Base-by-base conservation (phyloP, 2,113 vertebrate species). In the Lepisosteus oculatus region DNA sequence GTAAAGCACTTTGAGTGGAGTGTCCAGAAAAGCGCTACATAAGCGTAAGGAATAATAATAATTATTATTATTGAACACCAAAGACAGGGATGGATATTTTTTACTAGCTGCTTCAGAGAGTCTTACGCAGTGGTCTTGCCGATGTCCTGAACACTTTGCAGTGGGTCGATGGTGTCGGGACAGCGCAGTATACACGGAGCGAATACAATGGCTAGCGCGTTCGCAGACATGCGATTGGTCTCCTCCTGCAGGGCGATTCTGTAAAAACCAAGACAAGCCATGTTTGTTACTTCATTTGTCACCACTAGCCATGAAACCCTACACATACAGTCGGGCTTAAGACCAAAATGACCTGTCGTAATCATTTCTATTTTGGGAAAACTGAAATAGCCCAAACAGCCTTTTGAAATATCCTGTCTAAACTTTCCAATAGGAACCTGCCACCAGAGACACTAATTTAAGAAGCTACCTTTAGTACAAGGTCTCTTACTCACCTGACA, bases 111-210 rank as follows among this genome's bases (percentile, higher is more conserved):
- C 56, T 59, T 44, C 41, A 1, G 55, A 3, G 3, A 0, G 2
- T 68, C 94, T 92, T 94, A 99, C 97, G 95, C 97, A 68, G 97
- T 99, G 0, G 98, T 99, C 86, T 97, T 99, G 81, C 95, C 91
- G 86, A 99, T 97, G 88, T 99, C 98, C 87, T 97, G 96, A 14
- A 99, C 95, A 0, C 98, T 99, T 83, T 95, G 95, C 17, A 99
- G 90, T 0, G 97, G 98, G 57, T 99, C 97, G 0, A 88, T 98
- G 0, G 95, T 96, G 82, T 98, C 95, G 0, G 98, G 98, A 69
- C 96, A 96, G 72, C 97, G 98, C 41, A 99, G 94, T 83, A 99
- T 97, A 70, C 98, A 99, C 12, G 98, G 98, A 17, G 98, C 97
- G 73, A 99, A 99, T 15, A 99, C 98, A 2, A 99, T 99, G 64